Conservation (phyloP, 1,140 invertebrate genomes). For the Cephus cinctus region DNA sequence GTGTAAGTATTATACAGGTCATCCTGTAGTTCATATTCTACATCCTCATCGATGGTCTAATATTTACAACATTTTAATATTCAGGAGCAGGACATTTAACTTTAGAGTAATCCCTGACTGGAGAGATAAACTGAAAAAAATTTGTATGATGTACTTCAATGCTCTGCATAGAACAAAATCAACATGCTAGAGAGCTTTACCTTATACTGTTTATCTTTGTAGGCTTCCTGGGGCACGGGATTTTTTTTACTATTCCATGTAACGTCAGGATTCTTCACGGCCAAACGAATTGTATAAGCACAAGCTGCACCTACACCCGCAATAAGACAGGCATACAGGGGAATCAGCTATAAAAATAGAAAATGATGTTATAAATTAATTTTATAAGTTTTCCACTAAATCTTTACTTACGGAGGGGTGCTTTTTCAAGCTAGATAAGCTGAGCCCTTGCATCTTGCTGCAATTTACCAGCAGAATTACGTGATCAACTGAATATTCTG, state of each 20-base stretch:
- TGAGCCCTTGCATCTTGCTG: constrained; percentile 56
- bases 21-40: background rate
- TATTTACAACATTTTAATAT: constrained; percentile 53
- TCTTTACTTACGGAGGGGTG: constrained; percentile 62
- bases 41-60: background rate
- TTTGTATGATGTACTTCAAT: background rate
- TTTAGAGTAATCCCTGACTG: constrained; percentile 63
- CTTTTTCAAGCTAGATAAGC: constrained; percentile 58
- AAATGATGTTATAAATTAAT: constrained; percentile 13
- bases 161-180: background rate
- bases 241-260: constrained; percentile 71
- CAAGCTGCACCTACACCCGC: constrained; percentile 55
- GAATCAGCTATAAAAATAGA: constrained; percentile 66
- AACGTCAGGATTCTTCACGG: constrained; percentile 75
- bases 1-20: background rate
- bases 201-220: constrained; percentile 78
- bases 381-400: constrained; percentile 4
- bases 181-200: constrained; percentile 49
- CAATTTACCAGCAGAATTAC: background rate
- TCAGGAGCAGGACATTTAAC: constrained; percentile 65
- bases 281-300: constrained; percentile 68
- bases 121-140: constrained; percentile 66
- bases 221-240: constrained; percentile 79
- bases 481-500: constrained; percentile 8
- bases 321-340: constrained; percentile 72